Conservation (phyloP, 2,113 vertebrate species). For the Drymodes brunneopygia region DNA sequence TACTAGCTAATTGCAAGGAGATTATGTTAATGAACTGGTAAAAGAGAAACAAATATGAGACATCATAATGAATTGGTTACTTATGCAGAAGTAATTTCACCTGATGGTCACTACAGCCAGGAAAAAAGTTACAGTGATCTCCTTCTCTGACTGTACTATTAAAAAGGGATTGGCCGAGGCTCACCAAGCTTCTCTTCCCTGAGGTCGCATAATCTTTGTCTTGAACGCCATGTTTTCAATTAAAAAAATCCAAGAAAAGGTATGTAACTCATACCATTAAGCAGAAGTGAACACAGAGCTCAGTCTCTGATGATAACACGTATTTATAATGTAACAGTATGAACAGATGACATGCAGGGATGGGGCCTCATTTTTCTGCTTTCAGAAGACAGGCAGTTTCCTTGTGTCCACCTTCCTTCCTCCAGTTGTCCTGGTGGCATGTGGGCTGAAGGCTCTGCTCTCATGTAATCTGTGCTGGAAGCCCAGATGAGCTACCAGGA, state of each 20-base stretch:
- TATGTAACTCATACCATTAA: background rate
- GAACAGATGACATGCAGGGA: background rate
- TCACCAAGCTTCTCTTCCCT: background rate
- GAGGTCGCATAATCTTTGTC: background rate
- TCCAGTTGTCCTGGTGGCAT: background rate
- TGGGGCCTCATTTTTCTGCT: background rate
- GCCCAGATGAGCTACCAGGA: conserved; percentile 2
- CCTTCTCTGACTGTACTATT: background rate
- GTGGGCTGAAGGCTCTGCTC: background rate
- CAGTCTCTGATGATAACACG: background rate
- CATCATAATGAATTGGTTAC: background rate
- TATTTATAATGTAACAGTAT: background rate
- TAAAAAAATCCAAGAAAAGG: background rate
- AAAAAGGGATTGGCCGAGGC: background rate
- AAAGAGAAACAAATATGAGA: background rate
- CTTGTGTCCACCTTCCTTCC: background rate
- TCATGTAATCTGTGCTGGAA: background rate
- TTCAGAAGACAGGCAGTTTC: background rate
- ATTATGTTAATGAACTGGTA: background rate
- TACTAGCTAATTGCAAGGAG: background rate
- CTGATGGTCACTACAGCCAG: background rate
- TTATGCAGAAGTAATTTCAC: background rate
- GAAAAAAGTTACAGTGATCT: background rate
- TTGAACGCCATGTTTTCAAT: background rate
- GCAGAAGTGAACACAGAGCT: background rate